A percentile compares a stretch with the other conserved stretches of the same genome.
phyloP scores from a whole-genome alignment of 2,888 invertebrate species.

The Caradrina clavipalpis region DNA sequence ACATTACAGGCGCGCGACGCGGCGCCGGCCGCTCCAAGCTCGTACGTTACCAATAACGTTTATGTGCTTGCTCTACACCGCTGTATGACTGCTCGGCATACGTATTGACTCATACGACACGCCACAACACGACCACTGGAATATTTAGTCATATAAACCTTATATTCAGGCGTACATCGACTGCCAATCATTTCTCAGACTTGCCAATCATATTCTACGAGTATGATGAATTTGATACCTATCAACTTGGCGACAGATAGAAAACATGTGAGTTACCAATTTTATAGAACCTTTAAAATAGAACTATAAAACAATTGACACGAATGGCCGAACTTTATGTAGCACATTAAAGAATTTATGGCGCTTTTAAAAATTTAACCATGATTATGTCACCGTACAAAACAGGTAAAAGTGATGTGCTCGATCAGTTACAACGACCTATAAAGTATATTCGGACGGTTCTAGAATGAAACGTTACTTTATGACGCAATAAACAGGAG shows the following conservation, averaged over 20 bases:
- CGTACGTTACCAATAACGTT: constrained; percentile 62
- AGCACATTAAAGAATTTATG: constrained; percentile 46
- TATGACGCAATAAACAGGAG: constrained; percentile 71
- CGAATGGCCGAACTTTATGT: constrained; percentile 47
- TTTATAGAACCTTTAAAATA: constrained; percentile 43
- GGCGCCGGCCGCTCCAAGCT: constrained; percentile 47
- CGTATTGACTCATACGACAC: constrained; percentile 56
- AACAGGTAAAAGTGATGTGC: constrained; percentile 66
- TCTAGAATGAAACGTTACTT: constrained; percentile 71
- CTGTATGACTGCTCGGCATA: constrained; percentile 43
- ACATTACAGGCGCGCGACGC: constrained; percentile 58
- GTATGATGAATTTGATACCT: constrained; percentile 22
- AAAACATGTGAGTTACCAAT: constrained; percentile 29
- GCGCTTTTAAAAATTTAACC: constrained; percentile 45
- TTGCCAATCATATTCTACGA: constrained; percentile 19
- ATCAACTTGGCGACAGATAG: constrained; percentile 24
- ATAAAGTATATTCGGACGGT: constrained; percentile 70
- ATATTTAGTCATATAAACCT: constrained; percentile 46
- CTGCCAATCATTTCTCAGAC: constrained; percentile 26
- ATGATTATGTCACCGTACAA: constrained; percentile 51
- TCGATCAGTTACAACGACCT: constrained; percentile 73
- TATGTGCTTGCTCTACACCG: constrained; percentile 62
- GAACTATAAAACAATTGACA: constrained; percentile 58
- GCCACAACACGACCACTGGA: constrained; percentile 40
- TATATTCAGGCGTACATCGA: constrained; percentile 26